phyloP scores from a whole-genome alignment of 1,140 invertebrate genomes.

The Olivierus martensii region DNA sequence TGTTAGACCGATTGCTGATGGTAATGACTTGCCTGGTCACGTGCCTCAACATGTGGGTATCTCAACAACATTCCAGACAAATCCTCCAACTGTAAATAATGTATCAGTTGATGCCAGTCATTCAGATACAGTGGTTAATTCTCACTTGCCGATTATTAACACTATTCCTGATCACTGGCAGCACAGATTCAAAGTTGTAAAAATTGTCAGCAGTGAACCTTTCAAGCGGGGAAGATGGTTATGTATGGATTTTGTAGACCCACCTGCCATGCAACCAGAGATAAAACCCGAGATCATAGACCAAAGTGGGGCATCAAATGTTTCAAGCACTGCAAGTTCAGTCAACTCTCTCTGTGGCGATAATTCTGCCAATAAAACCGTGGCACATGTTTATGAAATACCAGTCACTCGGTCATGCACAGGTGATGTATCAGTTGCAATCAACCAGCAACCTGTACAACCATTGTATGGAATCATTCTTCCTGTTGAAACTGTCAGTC shows the following conservation, averaged over 20 bases:
- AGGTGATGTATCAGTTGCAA: constrained; percentile 10
- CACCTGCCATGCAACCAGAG: constrained; percentile 30
- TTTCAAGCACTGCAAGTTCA: background rate
- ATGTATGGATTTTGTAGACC: constrained; percentile 90
- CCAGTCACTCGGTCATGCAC: constrained; percentile 7
- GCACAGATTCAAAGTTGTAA: constrained; percentile 80
- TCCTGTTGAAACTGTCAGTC: constrained; percentile 10
- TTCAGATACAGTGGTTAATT: background rate
- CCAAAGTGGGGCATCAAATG: background rate
- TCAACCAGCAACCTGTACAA: constrained; percentile 7
- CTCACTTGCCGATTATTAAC: background rate
- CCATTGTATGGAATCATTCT: constrained; percentile 17
- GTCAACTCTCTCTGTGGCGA: constrained; percentile 1
- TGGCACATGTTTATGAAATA: constrained; percentile 18
- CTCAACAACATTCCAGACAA: background rate
- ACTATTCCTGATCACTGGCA: constrained; percentile 23
- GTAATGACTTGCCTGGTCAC: background rate
- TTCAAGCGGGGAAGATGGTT: constrained; percentile 86
- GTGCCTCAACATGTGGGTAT: background rate
- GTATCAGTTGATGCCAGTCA: background rate
- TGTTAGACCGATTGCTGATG: background rate
- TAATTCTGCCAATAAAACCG: constrained; percentile 5
- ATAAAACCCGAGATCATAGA: constrained; percentile 11
- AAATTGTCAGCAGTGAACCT: constrained; percentile 88
- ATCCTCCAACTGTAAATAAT: background rate